A percentile compares a stretch with the other conserved stretches of the same genome.
These are phyloP conservation scores for Oligia latruncula DNA, from an alignment of 2,888 invertebrate species.

Conservation along the genomic window DNA sequence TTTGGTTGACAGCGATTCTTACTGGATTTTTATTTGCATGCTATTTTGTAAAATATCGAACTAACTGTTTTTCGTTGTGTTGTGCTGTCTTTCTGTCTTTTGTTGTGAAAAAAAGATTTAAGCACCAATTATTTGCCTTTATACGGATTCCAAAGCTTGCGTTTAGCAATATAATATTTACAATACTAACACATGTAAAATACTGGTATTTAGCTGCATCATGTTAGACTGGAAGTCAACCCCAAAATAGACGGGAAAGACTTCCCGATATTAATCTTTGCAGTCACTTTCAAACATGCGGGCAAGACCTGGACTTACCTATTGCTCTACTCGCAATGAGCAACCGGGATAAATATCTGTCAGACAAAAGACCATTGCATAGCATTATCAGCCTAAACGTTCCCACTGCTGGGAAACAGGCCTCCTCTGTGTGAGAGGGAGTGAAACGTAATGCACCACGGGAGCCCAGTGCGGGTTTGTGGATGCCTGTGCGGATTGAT, in stretches of 20 bases:
- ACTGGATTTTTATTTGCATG: not conserved
- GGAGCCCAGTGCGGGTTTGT: no score
- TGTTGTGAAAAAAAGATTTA: not conserved
- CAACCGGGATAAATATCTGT: not conserved
- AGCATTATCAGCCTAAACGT: no score
- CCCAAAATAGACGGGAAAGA: not conserved
- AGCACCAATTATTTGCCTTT: not conserved
- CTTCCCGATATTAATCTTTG: not conserved
- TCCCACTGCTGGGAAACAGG: no score
- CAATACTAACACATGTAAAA: not conserved
- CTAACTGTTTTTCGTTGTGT: not conserved
- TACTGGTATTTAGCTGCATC: not conserved
- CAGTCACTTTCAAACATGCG: not conserved
- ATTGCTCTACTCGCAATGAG: not conserved
- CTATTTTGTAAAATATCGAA: not conserved
- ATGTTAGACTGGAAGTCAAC: not conserved
- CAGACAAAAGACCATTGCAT: not conserved
- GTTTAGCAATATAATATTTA: not conserved
- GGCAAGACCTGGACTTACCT: not conserved
- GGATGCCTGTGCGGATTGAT: no score
- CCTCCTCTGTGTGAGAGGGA: no score
- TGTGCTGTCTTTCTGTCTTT: not conserved
- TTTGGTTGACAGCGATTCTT: slow-evolving; percentile 21
- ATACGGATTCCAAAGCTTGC: not conserved
- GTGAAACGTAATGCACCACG: no score